These are phyloP conservation scores for Geotrupes spiniger DNA, from an alignment of 2,888 invertebrate genomes.

Conservation along the genomic window DNA sequence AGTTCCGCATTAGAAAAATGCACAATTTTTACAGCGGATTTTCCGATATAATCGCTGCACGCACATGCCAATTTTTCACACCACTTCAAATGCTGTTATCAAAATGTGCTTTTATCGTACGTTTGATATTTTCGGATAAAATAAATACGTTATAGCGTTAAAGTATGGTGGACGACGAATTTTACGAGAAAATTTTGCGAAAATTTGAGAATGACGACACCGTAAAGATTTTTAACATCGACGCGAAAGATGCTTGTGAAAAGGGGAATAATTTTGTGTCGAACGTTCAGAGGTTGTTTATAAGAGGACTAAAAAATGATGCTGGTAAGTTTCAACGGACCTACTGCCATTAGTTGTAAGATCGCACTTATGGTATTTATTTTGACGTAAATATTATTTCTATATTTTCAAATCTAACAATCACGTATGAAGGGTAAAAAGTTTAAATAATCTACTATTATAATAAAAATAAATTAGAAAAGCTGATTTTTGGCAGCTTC, in stretches of 20 bases:
- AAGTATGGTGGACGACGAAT: constrained; percentile 9
- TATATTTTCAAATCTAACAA: too few relatives aligned
- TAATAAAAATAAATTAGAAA: too few relatives aligned
- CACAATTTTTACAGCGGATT: constrained; percentile 12
- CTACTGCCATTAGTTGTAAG: too few relatives aligned
- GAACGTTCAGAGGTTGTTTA: constrained; percentile 22
- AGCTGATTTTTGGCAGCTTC: too few relatives aligned
- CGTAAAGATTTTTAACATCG: constrained; percentile 12
- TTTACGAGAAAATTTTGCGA: constrained; percentile 20
- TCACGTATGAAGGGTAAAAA: too few relatives aligned
- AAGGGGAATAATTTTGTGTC: constrained; percentile 30
- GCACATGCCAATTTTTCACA: neutral
- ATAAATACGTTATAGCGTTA: neutral
- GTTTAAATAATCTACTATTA: too few relatives aligned
- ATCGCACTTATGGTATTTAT: too few relatives aligned
- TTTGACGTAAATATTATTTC: too few relatives aligned
- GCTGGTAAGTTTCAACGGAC: neutral
- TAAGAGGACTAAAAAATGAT: constrained; percentile 19
- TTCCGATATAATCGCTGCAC: constrained; percentile 14
- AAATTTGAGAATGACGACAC: constrained; percentile 20
- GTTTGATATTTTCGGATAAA: too few relatives aligned
- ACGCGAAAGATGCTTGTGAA: constrained; percentile 20
- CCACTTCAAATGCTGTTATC: constrained; percentile 5
- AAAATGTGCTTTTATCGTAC: too few relatives aligned
- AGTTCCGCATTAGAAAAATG: constrained; percentile 25